Conservation (phyloP, 2,888 invertebrate species). For the Diarsia dahlii region DNA sequence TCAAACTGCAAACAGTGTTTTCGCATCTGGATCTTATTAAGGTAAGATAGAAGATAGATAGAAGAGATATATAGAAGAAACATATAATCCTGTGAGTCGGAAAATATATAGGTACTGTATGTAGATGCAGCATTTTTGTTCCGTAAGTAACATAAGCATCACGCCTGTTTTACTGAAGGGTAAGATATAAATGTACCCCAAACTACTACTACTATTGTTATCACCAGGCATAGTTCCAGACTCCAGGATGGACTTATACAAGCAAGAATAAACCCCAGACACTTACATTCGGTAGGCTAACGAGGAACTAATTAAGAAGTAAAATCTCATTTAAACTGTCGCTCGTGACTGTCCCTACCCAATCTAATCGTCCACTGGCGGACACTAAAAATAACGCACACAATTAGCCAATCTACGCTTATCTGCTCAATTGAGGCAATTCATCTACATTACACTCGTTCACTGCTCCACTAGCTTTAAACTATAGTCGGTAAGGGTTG, state of each 20-base stretch:
- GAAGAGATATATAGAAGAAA: background rate
- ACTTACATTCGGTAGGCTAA: background rate
- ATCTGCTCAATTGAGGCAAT: slow-evolving; percentile 80
- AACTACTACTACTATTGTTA: background rate
- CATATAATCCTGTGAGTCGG: background rate
- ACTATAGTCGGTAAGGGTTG: background rate
- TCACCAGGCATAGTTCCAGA: background rate
- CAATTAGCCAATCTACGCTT: slow-evolving; percentile 80
- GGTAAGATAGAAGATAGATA: background rate
- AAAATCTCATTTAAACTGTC: background rate
- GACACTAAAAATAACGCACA: slow-evolving; percentile 83
- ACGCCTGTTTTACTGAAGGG: background rate
- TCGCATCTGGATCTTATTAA: background rate
- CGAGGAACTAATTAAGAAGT: background rate
- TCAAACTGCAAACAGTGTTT: background rate
- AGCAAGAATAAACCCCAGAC: background rate
- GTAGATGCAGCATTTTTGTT: background rate
- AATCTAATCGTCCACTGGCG: slow-evolving; percentile 66
- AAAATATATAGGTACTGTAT: background rate
- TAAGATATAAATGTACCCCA: background rate
- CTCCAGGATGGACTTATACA: background rate
- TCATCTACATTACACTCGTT: slow-evolving; percentile 62
- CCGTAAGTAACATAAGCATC: background rate
- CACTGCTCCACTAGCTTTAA: slow-evolving; percentile 47
- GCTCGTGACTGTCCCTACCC: slow-evolving; percentile 8